Conservation (phyloP, 2,113 vertebrate genomes). For the Cheirogaleus medius region DNA sequence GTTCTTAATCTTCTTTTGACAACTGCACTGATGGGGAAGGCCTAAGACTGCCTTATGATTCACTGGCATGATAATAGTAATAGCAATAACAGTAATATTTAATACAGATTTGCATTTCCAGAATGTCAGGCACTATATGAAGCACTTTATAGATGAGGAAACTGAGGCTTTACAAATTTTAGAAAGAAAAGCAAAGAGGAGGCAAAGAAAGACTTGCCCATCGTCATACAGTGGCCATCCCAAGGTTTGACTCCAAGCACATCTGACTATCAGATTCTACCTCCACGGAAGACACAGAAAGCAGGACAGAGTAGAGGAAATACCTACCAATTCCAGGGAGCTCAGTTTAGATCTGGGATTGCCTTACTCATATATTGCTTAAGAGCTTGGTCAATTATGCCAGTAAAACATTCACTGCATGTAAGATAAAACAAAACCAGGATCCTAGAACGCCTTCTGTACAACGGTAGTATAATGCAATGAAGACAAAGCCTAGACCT, state of each 20-base stretch:
- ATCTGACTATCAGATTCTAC: neutral
- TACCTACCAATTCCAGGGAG: neutral
- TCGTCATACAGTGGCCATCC: neutral
- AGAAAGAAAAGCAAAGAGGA: neutral
- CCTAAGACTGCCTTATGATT: neutral
- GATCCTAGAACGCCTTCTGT: neutral
- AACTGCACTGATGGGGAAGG: neutral
- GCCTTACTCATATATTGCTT: neutral
- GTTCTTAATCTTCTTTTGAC: neutral
- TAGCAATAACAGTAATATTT: too few species aligned
- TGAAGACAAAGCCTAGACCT: neutral
- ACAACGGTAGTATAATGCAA: neutral
- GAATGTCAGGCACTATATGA: neutral
- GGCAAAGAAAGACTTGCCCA: neutral
- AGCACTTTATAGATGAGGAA: neutral
- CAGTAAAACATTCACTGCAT: neutral
- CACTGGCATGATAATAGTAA: neutral
- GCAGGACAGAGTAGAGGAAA: neutral
- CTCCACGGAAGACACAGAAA: neutral
- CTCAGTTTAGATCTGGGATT: neutral
- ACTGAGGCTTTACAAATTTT: neutral
- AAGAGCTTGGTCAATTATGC: neutral
- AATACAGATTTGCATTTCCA: neutral
- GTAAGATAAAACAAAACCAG: neutral
- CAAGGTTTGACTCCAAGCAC: neutral